Evolutionary conservation across 2,888 invertebrate genomes (phyloP).

Genomic region (Cyaniris semiargus): DNA sequence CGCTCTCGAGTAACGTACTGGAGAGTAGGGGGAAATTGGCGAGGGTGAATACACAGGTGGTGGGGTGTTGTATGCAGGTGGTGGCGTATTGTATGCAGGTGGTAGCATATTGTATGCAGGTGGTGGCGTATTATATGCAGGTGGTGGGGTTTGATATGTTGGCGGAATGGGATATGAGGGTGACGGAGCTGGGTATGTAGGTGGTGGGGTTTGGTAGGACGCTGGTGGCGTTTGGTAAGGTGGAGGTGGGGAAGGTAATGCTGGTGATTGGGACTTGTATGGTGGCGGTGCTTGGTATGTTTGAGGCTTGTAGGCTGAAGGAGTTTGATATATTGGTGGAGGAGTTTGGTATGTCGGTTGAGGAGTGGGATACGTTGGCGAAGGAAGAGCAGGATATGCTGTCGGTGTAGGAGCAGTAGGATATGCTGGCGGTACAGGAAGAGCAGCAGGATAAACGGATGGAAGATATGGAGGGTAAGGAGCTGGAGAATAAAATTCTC

Average conservation of each 20-base stretch:
- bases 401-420: constrained; percentile 37
- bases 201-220: constrained; percentile 33
- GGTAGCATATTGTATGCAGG: neutral
- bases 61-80: constrained; percentile 12
- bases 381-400: neutral
- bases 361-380: neutral
- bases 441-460: constrained; percentile 20
- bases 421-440: constrained; percentile 40
- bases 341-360: constrained; percentile 35
- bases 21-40: neutral
- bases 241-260: constrained; percentile 10
- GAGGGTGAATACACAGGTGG: constrained; percentile 7
- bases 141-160: neutral
- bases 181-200: constrained; percentile 38
- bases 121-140: neutral
- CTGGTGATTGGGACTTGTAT: neutral
- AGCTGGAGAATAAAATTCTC: constrained; percentile 33
- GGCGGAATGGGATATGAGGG: constrained; percentile 10
- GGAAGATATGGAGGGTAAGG: constrained; percentile 27
- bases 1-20: neutral
- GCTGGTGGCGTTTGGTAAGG: constrained; percentile 33
- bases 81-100: neutral
- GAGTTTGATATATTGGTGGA: constrained; percentile 35
- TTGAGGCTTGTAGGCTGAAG: constrained; percentile 34
- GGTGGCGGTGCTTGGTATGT: constrained; percentile 24